phyloP scores from a whole-genome alignment of 2,888 invertebrate species.

The Nemoura dubitans region DNA sequence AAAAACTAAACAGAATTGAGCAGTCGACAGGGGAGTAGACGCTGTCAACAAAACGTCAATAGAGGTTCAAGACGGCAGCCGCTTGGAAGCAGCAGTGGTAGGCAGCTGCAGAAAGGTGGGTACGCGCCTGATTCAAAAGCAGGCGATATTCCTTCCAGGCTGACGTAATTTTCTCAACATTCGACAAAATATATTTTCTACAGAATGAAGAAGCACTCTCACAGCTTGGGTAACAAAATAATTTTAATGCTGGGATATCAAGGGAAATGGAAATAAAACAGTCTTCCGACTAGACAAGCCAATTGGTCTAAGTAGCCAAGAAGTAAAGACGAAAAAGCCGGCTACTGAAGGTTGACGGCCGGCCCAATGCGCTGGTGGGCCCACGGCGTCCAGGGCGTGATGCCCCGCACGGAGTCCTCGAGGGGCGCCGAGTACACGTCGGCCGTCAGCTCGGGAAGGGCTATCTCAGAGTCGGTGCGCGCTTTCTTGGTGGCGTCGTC shows the following conservation, averaged over 20 bases:
- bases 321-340: not conserved
- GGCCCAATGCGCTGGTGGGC: conserved; percentile 63
- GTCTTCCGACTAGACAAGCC: not conserved
- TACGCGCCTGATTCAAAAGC: no score
- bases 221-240: no score
- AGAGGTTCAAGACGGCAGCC: not conserved
- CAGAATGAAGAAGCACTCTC: no score
- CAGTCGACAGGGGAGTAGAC: not conserved
- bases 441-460: conserved; percentile 76
- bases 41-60: conserved; percentile 2
- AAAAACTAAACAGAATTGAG: no score
- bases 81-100: no score
- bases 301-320: no score
- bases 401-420: conserved; percentile 73
- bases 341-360: conserved; percentile 61
- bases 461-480: conserved; percentile 80
- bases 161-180: no score
- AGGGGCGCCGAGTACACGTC: conserved; percentile 79
- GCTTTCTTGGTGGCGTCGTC: conserved; percentile 80
- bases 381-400: conserved; percentile 62
- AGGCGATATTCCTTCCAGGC: no score
- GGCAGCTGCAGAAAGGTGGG: no score
- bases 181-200: no score
- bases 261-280: not conserved
- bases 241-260: not conserved